Evolutionary conservation across 2,888 invertebrate species (phyloP), one percentile per base, ranked within the genome.

Genomic region (Coronaproctus castanopsis): DNA sequence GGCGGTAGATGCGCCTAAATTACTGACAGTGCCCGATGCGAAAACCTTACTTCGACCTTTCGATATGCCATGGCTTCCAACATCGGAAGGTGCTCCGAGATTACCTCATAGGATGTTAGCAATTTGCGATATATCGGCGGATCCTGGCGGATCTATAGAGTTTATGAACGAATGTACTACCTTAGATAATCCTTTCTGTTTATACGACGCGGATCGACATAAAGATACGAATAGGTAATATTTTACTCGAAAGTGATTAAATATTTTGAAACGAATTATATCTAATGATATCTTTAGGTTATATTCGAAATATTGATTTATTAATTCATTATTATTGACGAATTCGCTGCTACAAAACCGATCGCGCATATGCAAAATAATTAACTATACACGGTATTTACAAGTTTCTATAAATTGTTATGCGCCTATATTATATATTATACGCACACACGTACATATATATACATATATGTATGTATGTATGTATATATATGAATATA

Each of bases 91-190:
- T 0, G 85, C 89, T 0, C 92, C 92, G 0, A 82, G 87, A 0
- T 71, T 92, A 54, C 91, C 92, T 0, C 90, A 91, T 70, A 77
- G 93, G 64, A 87, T 97, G 81, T 75, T 98, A 63, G 89, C 84
- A 2, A 92, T 99, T 68, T 97, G 97, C 71, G 98, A 99, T 71
- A 97, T 99, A 68, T 95, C 93, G 0, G 98, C 98, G 0, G 98
- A 99, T 74, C 98, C 98, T 0, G 96, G 97, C 1, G 93, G 95
- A 59, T 92, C 92, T 50, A 95, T 97, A 60, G 97, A 98, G 72
- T 98, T 99, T 70, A 97, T 98, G 97, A 92, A 93, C 68, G 97
- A 97, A 70, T 98, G 97, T 71, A 99, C 98, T 0, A 98, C 97
- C 1, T 99, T 99, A 62, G 98, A 99, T 70, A 95, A 91, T 2